Evolutionary conservation across 53 echinoderm and acorn worm genomes (phyloP).

Genomic region (Luidia sarsii): DNA sequence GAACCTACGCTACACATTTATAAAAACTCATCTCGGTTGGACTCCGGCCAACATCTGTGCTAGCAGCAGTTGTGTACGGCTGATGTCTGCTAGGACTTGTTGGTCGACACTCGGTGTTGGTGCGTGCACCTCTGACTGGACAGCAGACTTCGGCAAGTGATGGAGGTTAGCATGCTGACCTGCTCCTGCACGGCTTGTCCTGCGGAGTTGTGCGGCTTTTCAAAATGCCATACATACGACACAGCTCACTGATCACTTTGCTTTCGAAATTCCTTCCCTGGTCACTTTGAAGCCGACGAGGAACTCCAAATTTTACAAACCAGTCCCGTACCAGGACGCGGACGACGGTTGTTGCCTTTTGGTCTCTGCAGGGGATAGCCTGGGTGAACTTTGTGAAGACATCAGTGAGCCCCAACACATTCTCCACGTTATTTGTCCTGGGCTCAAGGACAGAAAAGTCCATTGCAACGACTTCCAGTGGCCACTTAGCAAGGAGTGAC

Average conservation of each 20-base stretch:
- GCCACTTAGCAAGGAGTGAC: conserved; percentile 47
- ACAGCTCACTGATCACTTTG: conserved; percentile 38
- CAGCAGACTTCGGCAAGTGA: no score
- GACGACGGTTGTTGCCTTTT: conserved; percentile 51
- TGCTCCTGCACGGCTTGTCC: no score
- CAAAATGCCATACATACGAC: conserved; percentile 49
- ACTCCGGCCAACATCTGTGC: no score
- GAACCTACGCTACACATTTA: no score
- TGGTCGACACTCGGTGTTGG: no score
- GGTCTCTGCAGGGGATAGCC: conserved; percentile 54
- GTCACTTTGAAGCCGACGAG: conserved; percentile 48
- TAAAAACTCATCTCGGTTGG: no score
- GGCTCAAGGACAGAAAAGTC: conserved; percentile 51
- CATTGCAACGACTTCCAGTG: conserved; percentile 59
- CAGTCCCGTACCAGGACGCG: conserved; percentile 38
- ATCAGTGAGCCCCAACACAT: conserved; percentile 64
- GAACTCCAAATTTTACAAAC: conserved; percentile 52
- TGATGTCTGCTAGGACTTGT: no score
- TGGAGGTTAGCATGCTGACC: no score
- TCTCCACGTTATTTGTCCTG: conserved; percentile 47
- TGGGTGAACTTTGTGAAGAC: no score
- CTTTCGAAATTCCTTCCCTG: conserved; percentile 56
- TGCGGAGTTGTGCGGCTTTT: conserved; percentile 62
- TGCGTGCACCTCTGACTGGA: no score
- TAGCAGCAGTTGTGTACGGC: no score